Evolutionary conservation across 1,140 invertebrate genomes (phyloP), one percentile per base, ranked within the genome.

Genomic region (Manduca sexta): DNA sequence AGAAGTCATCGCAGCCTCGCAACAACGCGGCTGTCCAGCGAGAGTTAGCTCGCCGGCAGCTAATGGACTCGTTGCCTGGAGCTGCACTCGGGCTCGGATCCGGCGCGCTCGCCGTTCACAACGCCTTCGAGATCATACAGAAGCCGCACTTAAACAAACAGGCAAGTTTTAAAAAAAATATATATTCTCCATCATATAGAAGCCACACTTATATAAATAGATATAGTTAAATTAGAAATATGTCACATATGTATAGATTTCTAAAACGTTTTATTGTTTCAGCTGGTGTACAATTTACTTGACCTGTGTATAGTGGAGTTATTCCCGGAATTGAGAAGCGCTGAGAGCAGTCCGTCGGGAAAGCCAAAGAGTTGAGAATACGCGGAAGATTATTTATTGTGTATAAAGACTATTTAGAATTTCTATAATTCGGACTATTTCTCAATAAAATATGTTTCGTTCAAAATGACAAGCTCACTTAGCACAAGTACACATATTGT

Each of bases 251-350:
- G n/a, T n/a, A n/a, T n/a, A n/a, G n/a, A n/a, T n/a, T n/a, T n/a
- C n/a, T n/a, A n/a, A n/a, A n/a, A n/a, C n/a, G n/a, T 3, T 45
- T 41, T 56, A 49, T 64, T 52, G 14, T 84, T 84, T 34, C 79
- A 86, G 84, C 56, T 86, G 54, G 74, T 87, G 21, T 87, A 87
- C 67, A 86, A 81, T 56, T 45, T 87, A 17, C 54, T 87, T 26
- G 84, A 87, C 40, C 42, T 85, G 15, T 80, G 82, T 37, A 43
- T 87, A 18, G 50, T 80, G 45, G 84, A 87, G 55, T 45, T 87
- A 16, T 87, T 87, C 40, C 84, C 84, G 1, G 84, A 87, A 57
- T 43, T 87, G 45, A 51, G 33, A 11, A 41, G 10, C 30, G 13
- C 14, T 11, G 29, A 45, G 13, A 41, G 7, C 8, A 26, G 5